Base-by-base conservation (phyloP, 2,888 invertebrate species). In the Dorcus parallelipipedus region DNA sequence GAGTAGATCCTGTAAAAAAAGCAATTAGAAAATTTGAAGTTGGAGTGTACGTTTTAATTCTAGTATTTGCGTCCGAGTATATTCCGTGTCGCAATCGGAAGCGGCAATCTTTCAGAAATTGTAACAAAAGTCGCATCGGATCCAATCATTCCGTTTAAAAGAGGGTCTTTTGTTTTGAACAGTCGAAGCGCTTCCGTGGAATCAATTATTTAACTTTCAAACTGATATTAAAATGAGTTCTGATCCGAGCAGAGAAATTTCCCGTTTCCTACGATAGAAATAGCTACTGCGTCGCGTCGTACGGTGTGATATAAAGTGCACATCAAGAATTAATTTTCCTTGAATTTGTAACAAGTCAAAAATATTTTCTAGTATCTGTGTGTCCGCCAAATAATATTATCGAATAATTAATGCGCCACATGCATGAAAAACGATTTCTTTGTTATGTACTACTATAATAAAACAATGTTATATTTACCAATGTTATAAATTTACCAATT, bases 191-290 rank as follows among this genome's bases (percentile, higher is more conserved):
- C 62, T 65, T 64, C 66, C 60, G 61, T 59, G 56, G 57, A 67
- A 66, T 67, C 66, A 67, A 67, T 67, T 67, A 67, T 67, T 67
- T 66, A 66, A 67, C 67, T 67, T 67, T 60, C 60, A 56, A 66
- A 67, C 66, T 66, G 66, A 64, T 67, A 67, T 67, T 67, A 66
- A 67, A 66, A 67, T 66, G 60, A 67, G 62, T 64, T 58, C 56
- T 45, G 47, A 43, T 54, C 55, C 40, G 50, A 23, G 39, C 48
- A 49, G 45, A 49, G 45, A 17, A 45, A 17, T 45, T 45, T 45
- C 45, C 6, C 45, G 9, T 9, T 14, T 10, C 14, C 20, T 20
- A 45, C 45, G 45, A 45, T 20, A 45, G 20, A 45, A 23, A 45
- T 45, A 33, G 26, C 26, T 33, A 6, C 26, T 7, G 26, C 26